These are phyloP conservation scores for Vulpes lagopus DNA, from an alignment of 2,113 vertebrate genomes.

Conservation along the genomic window DNA sequence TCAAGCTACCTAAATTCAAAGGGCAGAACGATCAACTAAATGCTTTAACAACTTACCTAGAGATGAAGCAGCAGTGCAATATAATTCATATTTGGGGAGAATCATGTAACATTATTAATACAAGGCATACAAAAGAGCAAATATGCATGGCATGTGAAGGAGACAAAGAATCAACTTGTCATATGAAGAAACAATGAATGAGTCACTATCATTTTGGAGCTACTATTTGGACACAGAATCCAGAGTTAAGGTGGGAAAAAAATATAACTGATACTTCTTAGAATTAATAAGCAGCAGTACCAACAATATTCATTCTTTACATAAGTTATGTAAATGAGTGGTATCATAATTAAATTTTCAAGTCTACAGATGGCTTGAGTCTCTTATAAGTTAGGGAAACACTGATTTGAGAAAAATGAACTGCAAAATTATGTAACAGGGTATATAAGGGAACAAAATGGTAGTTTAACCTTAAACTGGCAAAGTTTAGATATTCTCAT, in stretches of 20 bases:
- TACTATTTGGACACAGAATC: neutral
- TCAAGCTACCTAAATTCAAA: neutral
- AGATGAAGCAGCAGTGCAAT: neutral
- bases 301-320: constrained; percentile 29
- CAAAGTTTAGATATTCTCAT: neutral
- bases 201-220: neutral
- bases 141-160: neutral
- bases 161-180: constrained; percentile 7
- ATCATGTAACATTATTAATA: neutral
- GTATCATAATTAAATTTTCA: constrained; percentile 20
- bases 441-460: neutral
- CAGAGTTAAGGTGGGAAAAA: constrained; percentile 1
- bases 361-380: neutral
- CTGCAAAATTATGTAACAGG: neutral
- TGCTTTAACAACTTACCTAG: neutral
- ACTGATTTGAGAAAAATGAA: constrained; percentile 50
- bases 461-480: neutral
- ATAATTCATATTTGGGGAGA: neutral
- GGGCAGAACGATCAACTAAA: neutral
- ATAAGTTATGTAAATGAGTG: neutral
- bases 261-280: neutral
- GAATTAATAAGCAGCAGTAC: neutral
- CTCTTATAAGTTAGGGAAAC: neutral
- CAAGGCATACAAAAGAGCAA: neutral
- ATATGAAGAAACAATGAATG: constrained; percentile 2